Evolutionary conservation across 1,140 invertebrate genomes (phyloP).

Genomic region (Cydia strobilella): DNA sequence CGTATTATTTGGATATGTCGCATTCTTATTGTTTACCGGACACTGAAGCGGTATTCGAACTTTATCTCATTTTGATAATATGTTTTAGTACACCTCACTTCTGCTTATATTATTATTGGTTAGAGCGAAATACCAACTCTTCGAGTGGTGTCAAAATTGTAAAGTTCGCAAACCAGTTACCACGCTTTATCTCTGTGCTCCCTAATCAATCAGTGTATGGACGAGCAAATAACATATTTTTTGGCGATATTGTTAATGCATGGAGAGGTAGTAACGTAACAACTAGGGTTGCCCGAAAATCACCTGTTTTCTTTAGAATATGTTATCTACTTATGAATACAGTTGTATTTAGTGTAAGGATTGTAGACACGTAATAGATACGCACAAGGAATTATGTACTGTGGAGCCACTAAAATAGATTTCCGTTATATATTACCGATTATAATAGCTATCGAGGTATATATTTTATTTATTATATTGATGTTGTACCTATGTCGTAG

Average conservation of each 20-base stretch:
- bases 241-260: not conserved
- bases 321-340: not conserved
- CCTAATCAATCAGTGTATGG: not conserved
- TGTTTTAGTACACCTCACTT: too few relatives aligned
- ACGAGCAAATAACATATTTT: not conserved
- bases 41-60: too few relatives aligned
- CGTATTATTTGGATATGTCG: too few relatives aligned
- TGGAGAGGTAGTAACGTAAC: not conserved
- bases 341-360: slow-evolving; percentile 22
- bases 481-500: slow-evolving; percentile 52
- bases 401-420: slow-evolving; percentile 43
- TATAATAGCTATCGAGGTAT: slow-evolving; percentile 28
- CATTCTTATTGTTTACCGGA: too few relatives aligned
- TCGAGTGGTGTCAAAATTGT: too few relatives aligned
- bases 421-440: slow-evolving; percentile 35
- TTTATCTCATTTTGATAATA: too few relatives aligned
- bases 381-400: slow-evolving; percentile 64
- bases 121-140: too few relatives aligned
- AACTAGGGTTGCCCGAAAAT: not conserved
- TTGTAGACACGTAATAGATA: slow-evolving; percentile 68
- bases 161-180: too few relatives aligned
- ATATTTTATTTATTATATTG: slow-evolving; percentile 36
- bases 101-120: too few relatives aligned
- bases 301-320: slow-evolving; percentile 6
- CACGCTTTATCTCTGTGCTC: too few relatives aligned